Evolutionary conservation across 2,113 vertebrate genomes (phyloP).

Genomic region (Pteropus alecto): DNA sequence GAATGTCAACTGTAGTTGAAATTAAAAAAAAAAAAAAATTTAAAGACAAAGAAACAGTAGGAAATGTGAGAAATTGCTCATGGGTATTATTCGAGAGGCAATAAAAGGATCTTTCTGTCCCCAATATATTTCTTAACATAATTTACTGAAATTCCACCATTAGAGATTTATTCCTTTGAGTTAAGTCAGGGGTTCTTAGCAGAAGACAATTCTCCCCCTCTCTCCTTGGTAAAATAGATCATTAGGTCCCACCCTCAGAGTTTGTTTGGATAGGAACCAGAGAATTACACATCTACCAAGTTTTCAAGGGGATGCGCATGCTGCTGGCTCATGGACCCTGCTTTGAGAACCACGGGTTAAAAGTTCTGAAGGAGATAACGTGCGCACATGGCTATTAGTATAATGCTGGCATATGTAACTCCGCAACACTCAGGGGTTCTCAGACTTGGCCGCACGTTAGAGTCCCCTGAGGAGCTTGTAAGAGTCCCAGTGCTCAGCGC

Average conservation of each 20-base stretch:
- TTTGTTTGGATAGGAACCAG: background rate
- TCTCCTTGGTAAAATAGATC: background rate
- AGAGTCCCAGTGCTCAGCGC: background rate
- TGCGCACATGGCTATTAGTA: rapidly evolving
- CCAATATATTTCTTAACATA: background rate
- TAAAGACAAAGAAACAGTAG: background rate
- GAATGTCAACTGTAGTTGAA: too few species aligned
- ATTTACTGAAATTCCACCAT: background rate
- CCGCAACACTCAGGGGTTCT: background rate
- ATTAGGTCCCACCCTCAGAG: background rate
- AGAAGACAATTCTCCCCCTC: background rate
- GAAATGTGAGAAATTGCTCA: background rate
- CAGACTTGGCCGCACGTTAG: background rate
- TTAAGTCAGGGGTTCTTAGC: background rate
- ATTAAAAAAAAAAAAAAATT: too few species aligned
- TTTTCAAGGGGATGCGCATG: background rate
- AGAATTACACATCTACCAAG: background rate
- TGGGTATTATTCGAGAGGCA: background rate
- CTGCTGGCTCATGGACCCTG: background rate
- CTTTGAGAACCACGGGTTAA: background rate
- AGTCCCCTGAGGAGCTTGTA: background rate
- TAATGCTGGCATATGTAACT: rapidly evolving
- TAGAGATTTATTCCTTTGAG: background rate
- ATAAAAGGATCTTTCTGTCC: background rate
- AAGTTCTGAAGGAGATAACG: background rate